A percentile compares a stretch with the other conserved stretches of the same genome.
These are phyloP conservation scores for Dromius quadrimaculatus DNA, from an alignment of 2,888 invertebrate species.

Conservation along the genomic window DNA sequence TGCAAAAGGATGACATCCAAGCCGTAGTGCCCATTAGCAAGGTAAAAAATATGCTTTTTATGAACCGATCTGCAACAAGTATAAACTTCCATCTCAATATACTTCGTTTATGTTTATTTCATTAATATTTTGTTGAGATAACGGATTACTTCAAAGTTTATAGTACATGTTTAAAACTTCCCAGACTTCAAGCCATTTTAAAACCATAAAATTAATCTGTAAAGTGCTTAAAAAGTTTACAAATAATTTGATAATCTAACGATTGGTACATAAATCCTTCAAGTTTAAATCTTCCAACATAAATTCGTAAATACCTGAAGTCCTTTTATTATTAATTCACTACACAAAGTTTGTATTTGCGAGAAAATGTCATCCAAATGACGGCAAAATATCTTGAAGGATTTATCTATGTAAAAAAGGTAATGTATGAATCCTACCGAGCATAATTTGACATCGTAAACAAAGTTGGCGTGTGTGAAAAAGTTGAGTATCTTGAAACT, in stretches of 20 bases:
- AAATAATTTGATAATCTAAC: neutral
- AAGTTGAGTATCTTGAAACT: slow-evolving; percentile 27
- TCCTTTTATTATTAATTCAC: too few species aligned
- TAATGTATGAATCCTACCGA: slow-evolving; percentile 1
- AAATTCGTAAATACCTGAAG: neutral
- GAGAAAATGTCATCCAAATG: slow-evolving; percentile 3
- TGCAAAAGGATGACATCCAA: slow-evolving; percentile 94
- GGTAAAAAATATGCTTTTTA: slow-evolving; percentile 73
- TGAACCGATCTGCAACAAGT: too few species aligned
- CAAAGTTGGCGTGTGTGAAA: slow-evolving; percentile 23
- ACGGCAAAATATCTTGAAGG: slow-evolving; percentile 2
- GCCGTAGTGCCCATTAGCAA: slow-evolving; percentile 94
- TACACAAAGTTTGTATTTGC: too few species aligned
- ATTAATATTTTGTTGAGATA: too few species aligned
- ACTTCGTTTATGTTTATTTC: too few species aligned
- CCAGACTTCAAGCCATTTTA: neutral
- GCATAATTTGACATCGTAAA: slow-evolving; percentile 20
- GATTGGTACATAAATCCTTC: neutral
- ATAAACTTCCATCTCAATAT: too few species aligned
- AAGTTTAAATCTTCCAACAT: neutral
- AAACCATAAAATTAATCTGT: neutral
- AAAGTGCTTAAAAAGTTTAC: neutral
- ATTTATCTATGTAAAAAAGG: too few species aligned
- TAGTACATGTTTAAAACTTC: neutral
- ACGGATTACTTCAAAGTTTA: neutral